Conservation (phyloP, 1,140 invertebrate genomes). For the Cepaea nemoralis region DNA sequence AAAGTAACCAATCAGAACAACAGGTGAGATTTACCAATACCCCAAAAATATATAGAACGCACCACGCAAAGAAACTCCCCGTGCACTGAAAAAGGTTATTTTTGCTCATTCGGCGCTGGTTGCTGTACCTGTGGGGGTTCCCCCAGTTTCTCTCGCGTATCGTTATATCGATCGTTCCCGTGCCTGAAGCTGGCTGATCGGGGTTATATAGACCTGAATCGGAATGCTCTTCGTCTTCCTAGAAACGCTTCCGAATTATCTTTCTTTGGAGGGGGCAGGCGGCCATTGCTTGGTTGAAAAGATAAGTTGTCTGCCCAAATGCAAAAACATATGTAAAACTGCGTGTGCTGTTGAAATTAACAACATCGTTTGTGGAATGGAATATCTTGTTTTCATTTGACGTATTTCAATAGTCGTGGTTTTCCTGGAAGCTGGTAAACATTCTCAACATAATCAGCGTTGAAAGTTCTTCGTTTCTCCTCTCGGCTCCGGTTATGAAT, state of each 20-base stretch:
- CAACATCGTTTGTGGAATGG: no score
- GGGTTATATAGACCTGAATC: neutral
- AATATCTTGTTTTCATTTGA: no score
- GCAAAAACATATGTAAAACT: no score
- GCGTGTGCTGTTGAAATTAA: neutral
- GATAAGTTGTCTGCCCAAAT: neutral
- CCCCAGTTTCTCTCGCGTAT: constrained; percentile 25
- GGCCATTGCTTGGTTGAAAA: neutral
- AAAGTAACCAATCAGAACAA: no score
- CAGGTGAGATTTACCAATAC: no score
- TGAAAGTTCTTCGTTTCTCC: no score
- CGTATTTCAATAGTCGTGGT: no score
- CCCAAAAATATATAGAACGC: neutral
- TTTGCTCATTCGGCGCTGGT: neutral
- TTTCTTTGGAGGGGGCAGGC: no score
- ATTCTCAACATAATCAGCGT: no score
- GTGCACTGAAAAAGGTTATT: constrained; percentile 26
- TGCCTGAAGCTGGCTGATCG: neutral
- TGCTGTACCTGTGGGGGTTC: constrained; percentile 5
- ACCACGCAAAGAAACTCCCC: neutral
- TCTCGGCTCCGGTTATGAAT: no score
- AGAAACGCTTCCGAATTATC: neutral
- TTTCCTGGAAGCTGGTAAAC: no score
- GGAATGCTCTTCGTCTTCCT: neutral
- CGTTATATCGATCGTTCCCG: constrained; percentile 31